Conservation (phyloP, 2,888 invertebrate genomes). For the Arge pagana region DNA sequence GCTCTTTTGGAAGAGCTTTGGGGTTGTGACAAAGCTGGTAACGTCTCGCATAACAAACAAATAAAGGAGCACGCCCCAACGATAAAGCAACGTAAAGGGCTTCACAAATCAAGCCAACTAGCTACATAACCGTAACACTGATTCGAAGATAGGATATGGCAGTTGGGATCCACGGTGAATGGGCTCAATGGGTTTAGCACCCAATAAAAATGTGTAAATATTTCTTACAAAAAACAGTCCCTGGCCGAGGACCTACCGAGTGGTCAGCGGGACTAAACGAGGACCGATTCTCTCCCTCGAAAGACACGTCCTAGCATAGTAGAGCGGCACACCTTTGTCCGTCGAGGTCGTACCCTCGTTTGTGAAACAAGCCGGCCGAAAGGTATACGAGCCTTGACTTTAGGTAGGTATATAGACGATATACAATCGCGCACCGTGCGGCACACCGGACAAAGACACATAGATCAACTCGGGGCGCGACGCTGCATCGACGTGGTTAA, state of each 20-base stretch:
- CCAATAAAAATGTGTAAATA: constrained; percentile 54
- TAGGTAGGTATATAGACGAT: constrained; percentile 9
- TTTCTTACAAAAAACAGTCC: constrained; percentile 44
- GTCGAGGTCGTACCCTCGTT: constrained; percentile 48
- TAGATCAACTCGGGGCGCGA: constrained; percentile 25
- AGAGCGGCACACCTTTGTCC: constrained; percentile 48
- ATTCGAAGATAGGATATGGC: constrained; percentile 32
- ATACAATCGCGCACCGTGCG: too few relatives aligned
- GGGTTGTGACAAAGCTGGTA: constrained; percentile 16
- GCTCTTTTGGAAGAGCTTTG: constrained; percentile 16
- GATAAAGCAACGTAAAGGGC: constrained; percentile 30
- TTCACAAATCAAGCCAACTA: constrained; percentile 33
- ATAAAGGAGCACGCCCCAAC: constrained; percentile 21
- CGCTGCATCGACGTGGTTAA: constrained; percentile 50
- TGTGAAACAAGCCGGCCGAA: constrained; percentile 56
- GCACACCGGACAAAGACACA: constrained; percentile 45
- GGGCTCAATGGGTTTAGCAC: constrained; percentile 49
- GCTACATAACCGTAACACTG: constrained; percentile 30
- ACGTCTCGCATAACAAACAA: constrained; percentile 16
- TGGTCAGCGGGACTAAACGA: constrained; percentile 16
- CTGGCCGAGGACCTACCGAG: constrained; percentile 20
- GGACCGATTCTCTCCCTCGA: constrained; percentile 7
- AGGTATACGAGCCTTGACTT: constrained; percentile 38
- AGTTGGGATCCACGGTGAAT: constrained; percentile 23
- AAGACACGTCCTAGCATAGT: constrained; percentile 11